Evolutionary conservation across 2,888 invertebrate species (phyloP).

Genomic region (Philonicus albiceps): DNA sequence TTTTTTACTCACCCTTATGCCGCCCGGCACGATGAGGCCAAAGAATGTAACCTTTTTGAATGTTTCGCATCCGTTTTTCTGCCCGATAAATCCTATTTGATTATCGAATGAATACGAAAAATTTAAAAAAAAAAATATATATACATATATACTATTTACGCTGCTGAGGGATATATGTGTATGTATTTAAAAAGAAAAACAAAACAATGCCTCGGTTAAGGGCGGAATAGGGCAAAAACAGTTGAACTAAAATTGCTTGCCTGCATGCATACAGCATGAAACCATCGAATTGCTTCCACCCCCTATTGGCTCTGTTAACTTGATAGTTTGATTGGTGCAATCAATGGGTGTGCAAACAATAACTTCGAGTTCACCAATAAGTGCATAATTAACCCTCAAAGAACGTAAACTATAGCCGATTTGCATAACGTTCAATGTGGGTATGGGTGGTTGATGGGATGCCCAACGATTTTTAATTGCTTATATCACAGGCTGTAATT

Average conservation of each 20-base stretch:
- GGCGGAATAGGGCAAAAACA: background rate
- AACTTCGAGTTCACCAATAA: background rate
- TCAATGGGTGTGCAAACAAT: background rate
- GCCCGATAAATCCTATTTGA: background rate
- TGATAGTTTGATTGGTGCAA: background rate
- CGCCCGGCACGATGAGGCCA: background rate
- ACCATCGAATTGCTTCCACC: background rate
- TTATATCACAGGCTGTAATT: background rate
- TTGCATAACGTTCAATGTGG: too few relatives aligned
- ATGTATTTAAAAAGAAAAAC: too few relatives aligned
- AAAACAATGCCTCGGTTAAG: background rate
- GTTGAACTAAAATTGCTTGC: background rate
- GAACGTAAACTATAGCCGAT: too few relatives aligned
- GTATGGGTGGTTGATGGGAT: too few relatives aligned
- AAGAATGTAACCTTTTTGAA: background rate
- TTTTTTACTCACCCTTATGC: background rate
- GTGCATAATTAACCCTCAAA: background rate
- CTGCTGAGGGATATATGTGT: background rate
- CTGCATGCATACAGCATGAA: background rate
- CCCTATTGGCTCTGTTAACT: background rate
- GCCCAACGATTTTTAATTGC: background rate
- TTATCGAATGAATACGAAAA: background rate
- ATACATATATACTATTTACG: too few relatives aligned
- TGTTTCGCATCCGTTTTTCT: background rate
- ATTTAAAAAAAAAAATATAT: background rate